Percentiles rank a stretch among this genome's conserved stretches.
Conservation (phyloP, 2,797 vertebrate species). For the Myiotriccus ornatus region DNA sequence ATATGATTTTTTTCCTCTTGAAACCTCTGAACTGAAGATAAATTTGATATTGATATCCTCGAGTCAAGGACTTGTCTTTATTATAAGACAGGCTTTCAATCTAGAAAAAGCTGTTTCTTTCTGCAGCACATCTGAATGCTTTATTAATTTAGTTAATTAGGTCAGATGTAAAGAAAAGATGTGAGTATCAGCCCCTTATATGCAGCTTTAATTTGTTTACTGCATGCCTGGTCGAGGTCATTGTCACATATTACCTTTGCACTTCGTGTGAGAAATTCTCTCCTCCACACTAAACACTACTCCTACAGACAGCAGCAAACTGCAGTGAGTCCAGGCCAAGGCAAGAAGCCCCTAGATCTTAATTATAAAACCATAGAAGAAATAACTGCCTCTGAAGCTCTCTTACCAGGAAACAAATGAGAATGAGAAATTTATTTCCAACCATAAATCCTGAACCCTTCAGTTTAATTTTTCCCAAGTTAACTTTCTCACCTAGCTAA, state of each 20-base stretch:
- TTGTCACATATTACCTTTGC: constrained; percentile 46
- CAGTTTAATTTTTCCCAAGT: constrained; percentile 73
- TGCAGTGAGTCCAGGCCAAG: constrained; percentile 16
- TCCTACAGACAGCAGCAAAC: constrained; percentile 20
- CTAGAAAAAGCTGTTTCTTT: neutral
- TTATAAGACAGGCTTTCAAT: neutral
- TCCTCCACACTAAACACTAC: neutral
- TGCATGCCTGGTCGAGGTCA: neutral
- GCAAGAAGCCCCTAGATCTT: constrained; percentile 66
- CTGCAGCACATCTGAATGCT: neutral
- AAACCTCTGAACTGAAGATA: neutral
- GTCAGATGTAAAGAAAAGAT: constrained; percentile 7
- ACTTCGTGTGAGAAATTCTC: constrained; percentile 36
- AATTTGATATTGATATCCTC: neutral
- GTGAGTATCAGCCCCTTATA: neutral
- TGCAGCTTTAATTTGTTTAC: constrained; percentile 34
- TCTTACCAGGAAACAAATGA: constrained; percentile 74
- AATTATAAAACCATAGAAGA: constrained; percentile 71
- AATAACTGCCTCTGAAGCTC: constrained; percentile 62
- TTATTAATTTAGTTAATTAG: constrained; percentile 27
- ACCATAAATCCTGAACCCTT: constrained; percentile 71
- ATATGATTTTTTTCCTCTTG: neutral
- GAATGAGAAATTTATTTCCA: constrained; percentile 69
- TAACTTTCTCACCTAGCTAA: constrained; percentile 76
- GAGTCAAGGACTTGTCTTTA: neutral